phyloP scores from a whole-genome alignment of 2,888 invertebrate species.

The Ganaspis brasiliensis region DNA sequence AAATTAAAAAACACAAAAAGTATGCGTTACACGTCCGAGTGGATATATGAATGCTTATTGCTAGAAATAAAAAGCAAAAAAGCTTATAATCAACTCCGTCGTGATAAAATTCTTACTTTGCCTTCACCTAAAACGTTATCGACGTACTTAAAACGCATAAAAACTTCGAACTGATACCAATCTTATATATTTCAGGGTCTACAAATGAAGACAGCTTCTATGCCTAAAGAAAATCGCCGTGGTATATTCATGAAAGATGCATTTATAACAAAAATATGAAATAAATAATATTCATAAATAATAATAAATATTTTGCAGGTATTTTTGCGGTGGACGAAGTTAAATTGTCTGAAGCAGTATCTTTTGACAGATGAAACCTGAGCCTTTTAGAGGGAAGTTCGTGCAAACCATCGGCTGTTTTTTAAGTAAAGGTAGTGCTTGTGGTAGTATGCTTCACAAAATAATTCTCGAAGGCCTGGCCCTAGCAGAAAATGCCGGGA shows the following conservation, averaged over 20 bases:
- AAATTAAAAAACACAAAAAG: conserved; percentile 32
- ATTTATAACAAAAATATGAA: background rate
- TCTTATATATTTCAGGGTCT: background rate
- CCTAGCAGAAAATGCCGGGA: conserved; percentile 57
- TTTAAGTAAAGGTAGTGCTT: conserved; percentile 48
- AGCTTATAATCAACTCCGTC: background rate
- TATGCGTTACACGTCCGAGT: conserved; percentile 45
- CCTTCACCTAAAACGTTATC: background rate
- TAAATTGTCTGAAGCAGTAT: conserved; percentile 55
- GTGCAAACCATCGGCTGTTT: conserved; percentile 63
- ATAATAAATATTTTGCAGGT: background rate
- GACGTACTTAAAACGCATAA: background rate
- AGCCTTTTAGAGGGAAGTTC: conserved; percentile 61
- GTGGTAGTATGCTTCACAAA: conserved; percentile 52
- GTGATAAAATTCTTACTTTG: background rate
- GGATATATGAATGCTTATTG: conserved; percentile 56
- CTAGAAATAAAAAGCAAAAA: conserved; percentile 56
- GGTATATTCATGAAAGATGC: background rate
- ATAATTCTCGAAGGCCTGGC: conserved; percentile 59
- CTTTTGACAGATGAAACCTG: conserved; percentile 54
- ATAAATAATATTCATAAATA: background rate
- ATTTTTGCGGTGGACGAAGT: conserved; percentile 59
- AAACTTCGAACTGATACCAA: background rate
- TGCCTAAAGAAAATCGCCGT: too few species aligned
- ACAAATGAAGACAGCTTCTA: background rate